Conservation (phyloP, 2,888 invertebrate species). For the Meteorus colon region DNA sequence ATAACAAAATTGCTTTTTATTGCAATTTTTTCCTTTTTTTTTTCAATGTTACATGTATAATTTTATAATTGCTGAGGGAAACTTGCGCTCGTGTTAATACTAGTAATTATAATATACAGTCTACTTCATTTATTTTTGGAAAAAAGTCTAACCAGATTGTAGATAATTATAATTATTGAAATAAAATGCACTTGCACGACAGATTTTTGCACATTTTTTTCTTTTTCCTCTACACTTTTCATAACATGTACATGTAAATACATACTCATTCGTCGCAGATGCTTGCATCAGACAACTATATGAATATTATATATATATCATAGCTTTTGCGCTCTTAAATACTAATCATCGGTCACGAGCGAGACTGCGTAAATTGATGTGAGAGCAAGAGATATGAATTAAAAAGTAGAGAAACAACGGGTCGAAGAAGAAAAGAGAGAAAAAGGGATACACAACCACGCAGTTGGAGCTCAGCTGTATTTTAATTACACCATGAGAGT, state of each 20-base stretch:
- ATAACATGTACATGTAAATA: slow-evolving; percentile 27
- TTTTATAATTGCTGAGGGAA: background rate
- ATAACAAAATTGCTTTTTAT: slow-evolving; percentile 13
- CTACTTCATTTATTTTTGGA: background rate
- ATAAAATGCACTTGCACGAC: background rate
- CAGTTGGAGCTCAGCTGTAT: slow-evolving; percentile 71
- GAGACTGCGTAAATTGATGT: slow-evolving; percentile 35
- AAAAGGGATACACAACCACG: slow-evolving; percentile 53
- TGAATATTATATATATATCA: slow-evolving; percentile 5
- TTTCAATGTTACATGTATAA: background rate
- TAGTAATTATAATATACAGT: background rate
- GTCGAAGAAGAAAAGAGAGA: slow-evolving; percentile 49
- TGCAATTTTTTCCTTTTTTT: background rate
- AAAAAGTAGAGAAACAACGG: slow-evolving; percentile 41
- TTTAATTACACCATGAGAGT: slow-evolving; percentile 64
- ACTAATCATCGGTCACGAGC: slow-evolving; percentile 57
- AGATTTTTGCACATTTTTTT: background rate
- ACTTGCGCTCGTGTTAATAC: background rate
- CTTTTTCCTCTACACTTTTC: slow-evolving; percentile 23
- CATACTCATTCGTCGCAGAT: slow-evolving; percentile 35
- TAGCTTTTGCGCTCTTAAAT: slow-evolving; percentile 56
- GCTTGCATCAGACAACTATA: slow-evolving; percentile 35
- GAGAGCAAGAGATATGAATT: slow-evolving; percentile 32
- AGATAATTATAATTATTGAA: slow-evolving; percentile 13
- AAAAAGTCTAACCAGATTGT: background rate